A percentile compares a stretch with the other conserved stretches of the same genome.
phyloP scores from a whole-genome alignment of 1,140 invertebrate genomes.

The Pseudachorutes palmiensis region DNA sequence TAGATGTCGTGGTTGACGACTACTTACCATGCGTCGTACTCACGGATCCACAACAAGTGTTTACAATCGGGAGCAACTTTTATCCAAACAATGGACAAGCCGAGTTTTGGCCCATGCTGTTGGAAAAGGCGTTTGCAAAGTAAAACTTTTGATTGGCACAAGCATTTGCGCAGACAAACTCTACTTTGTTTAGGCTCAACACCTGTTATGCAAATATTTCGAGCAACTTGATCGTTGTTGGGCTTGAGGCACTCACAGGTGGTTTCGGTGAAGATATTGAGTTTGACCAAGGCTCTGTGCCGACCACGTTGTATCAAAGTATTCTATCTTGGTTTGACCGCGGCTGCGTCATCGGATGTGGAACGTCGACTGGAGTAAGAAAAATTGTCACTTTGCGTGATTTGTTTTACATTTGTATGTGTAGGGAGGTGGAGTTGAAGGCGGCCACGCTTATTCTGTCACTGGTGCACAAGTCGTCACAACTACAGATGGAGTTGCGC shows the following conservation, averaged over 20 bases:
- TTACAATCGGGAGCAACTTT: background rate
- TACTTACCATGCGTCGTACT: background rate
- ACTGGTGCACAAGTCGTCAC: too few relatives aligned
- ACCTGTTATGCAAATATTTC: background rate
- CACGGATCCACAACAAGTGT: background rate
- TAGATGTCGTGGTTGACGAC: constrained; percentile 3
- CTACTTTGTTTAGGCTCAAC: background rate
- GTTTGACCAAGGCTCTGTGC: background rate
- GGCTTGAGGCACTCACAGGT: background rate
- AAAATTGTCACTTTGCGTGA: too few relatives aligned
- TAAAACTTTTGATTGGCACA: too few relatives aligned
- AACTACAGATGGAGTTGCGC: too few relatives aligned
- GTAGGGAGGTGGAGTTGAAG: too few relatives aligned
- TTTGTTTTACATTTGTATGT: too few relatives aligned
- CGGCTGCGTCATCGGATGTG: too few relatives aligned
- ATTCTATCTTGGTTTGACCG: too few relatives aligned
- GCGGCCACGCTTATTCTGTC: too few relatives aligned
- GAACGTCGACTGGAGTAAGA: too few relatives aligned
- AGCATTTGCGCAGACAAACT: too few relatives aligned
- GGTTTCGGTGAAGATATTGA: background rate
- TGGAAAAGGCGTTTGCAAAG: constrained; percentile 7
- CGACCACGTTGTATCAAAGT: background rate
- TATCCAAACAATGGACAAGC: background rate
- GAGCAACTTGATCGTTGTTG: background rate
- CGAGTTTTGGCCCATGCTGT: background rate